These are phyloP conservation scores for Hydropsyche betteni DNA, from an alignment of 2,888 invertebrate genomes.

Conservation along the genomic window DNA sequence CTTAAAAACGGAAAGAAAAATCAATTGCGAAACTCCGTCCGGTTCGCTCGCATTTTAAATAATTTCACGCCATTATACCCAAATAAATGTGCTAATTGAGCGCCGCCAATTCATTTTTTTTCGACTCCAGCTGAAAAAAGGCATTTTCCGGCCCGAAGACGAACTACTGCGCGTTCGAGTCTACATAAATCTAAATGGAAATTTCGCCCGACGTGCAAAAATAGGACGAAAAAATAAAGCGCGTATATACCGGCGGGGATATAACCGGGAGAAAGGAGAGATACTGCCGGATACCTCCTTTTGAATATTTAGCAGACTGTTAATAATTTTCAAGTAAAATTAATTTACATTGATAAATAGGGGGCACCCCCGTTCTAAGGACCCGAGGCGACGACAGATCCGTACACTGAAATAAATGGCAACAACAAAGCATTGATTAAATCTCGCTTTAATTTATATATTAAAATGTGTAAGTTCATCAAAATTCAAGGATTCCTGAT, in stretches of 20 bases:
- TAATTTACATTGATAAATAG: conserved; percentile 43
- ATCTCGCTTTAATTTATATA: conserved; percentile 22
- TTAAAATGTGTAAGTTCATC: too few species aligned
- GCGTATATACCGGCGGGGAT: neutral
- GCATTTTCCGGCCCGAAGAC: neutral
- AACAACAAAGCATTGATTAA: conserved; percentile 29
- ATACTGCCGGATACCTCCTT: neutral
- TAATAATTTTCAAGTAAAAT: conserved; percentile 40
- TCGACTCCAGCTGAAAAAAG: neutral
- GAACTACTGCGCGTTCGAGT: conserved; percentile 4
- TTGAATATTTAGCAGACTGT: conserved; percentile 42
- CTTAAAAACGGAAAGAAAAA: too few species aligned
- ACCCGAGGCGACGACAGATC: conserved; percentile 8
- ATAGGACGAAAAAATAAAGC: neutral
- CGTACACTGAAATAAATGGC: conserved; percentile 34
- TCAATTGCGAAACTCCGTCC: neutral
- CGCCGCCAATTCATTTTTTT: conserved; percentile 9
- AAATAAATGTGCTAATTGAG: conserved; percentile 20
- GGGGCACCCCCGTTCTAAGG: conserved; percentile 12
- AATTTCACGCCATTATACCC: conserved; percentile 25
- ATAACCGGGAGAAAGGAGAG: too few species aligned
- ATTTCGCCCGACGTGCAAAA: conserved; percentile 20
- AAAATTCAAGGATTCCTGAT: too few species aligned
- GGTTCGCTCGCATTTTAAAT: neutral
- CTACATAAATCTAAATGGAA: conserved; percentile 41